These are phyloP conservation scores for Speoplatyrhinus poulsoni DNA, from an alignment of 2,113 vertebrate genomes.

Conservation along the genomic window DNA sequence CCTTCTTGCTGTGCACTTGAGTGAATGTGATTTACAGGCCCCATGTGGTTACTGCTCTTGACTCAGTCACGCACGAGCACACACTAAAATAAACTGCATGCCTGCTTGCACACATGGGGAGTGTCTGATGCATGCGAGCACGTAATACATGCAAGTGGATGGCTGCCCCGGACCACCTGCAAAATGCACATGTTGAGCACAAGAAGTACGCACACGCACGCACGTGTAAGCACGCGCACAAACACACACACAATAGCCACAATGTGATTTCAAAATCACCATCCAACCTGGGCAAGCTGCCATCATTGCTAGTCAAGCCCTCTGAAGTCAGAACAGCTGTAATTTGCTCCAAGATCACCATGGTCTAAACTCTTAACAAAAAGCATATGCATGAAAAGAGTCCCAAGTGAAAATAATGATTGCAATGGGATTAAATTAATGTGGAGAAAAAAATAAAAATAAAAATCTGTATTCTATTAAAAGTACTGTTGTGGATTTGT, in stretches of 20 bases:
- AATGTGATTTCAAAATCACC: conserved; percentile 12
- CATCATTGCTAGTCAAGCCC: conserved; percentile 19
- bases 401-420: too few relatives aligned
- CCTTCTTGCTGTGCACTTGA: not conserved
- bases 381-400: too few relatives aligned
- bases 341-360: conserved; percentile 31
- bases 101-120: not conserved
- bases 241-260: conserved; percentile 23
- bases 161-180: not conserved
- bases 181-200: not conserved
- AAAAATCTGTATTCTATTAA: too few relatives aligned
- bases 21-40: conserved; percentile 7
- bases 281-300: conserved; percentile 28
- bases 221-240: not conserved
- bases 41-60: conserved; percentile 7
- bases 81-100: not conserved
- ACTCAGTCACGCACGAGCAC: conserved; percentile 4
- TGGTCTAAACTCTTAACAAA: too few relatives aligned
- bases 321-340: conserved; percentile 45
- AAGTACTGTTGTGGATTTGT: not conserved
- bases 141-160: not conserved
- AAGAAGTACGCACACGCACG: too few relatives aligned
- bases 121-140: not conserved
- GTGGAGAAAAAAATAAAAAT: too few relatives aligned
- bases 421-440: too few relatives aligned